These are phyloP conservation scores for Pholis gunnellus DNA, from an alignment of 2,113 vertebrate genomes.

Conservation along the genomic window DNA sequence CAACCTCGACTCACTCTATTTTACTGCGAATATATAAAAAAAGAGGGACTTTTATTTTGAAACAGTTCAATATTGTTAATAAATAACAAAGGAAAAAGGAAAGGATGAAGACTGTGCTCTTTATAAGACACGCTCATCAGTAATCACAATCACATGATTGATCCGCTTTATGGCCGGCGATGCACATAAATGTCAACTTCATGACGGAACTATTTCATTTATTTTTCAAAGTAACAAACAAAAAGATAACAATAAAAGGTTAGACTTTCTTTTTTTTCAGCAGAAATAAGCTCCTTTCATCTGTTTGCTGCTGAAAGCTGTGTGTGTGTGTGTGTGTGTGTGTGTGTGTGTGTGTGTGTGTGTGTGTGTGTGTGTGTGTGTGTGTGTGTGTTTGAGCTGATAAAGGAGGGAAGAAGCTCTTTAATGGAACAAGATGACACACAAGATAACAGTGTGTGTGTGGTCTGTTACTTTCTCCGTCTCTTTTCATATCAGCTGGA, in stretches of 20 bases:
- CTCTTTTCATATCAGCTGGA: background rate
- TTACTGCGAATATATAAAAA: no score
- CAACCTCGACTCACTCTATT: no score
- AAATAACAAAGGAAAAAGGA: no score
- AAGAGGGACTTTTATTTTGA: no score
- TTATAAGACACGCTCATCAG: no score
- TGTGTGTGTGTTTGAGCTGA: conserved; percentile 18
- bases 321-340: conserved; percentile 11
- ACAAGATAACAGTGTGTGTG: conserved; percentile 25
- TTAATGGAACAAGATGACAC: conserved; percentile 63
- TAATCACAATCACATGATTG: background rate
- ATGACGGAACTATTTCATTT: background rate
- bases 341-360: conserved; percentile 19
- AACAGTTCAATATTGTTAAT: no score
- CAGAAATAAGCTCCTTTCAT: conserved; percentile 16
- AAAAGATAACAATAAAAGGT: no score
- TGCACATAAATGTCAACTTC: background rate
- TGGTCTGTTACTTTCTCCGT: background rate
- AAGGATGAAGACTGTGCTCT: no score
- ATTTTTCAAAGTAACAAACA: background rate
- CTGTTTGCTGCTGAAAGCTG: conserved; percentile 36
- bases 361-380: conserved; percentile 14
- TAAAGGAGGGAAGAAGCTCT: conserved; percentile 52
- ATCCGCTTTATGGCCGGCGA: background rate
- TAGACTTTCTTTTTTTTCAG: background rate